Evolutionary conservation across 1,140 invertebrate genomes (phyloP).

Genomic region (Drosophila leontia): DNA sequence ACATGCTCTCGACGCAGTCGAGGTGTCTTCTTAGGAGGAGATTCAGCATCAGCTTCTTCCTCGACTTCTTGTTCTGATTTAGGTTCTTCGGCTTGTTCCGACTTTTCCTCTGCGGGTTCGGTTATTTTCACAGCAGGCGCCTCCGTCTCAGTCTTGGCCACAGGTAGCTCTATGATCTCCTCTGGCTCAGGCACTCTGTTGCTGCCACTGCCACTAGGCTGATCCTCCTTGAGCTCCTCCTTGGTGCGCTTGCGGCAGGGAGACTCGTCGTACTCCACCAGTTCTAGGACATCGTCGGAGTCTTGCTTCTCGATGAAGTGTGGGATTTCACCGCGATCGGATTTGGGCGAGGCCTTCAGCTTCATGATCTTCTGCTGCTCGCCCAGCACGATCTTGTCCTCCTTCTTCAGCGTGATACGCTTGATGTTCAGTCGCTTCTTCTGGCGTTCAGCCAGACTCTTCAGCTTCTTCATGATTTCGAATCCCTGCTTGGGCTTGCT

Average conservation of each 20-base stretch:
- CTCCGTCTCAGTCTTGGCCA: slow-evolving; percentile 53
- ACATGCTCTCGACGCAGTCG: slow-evolving; percentile 87
- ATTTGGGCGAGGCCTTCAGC: slow-evolving; percentile 81
- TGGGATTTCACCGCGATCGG: slow-evolving; percentile 76
- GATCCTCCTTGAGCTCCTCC: slow-evolving; percentile 44
- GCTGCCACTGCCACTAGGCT: slow-evolving; percentile 50
- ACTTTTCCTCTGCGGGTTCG: slow-evolving; percentile 75
- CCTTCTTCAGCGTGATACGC: slow-evolving; percentile 85
- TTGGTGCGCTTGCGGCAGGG: slow-evolving; percentile 79
- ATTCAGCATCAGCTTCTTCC: slow-evolving; percentile 17
- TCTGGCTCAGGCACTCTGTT: slow-evolving; percentile 71
- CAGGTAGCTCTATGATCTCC: slow-evolving; percentile 80
- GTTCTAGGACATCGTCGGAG: slow-evolving; percentile 81
- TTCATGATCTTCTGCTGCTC: slow-evolving; percentile 82
- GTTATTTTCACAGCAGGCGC: slow-evolving; percentile 50
- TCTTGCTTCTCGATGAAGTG: slow-evolving; percentile 84
- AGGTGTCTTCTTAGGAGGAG: slow-evolving; percentile 79
- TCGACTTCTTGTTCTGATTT: slow-evolving; percentile 5
- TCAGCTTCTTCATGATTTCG: slow-evolving; percentile 87
- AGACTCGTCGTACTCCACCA: slow-evolving; percentile 83
- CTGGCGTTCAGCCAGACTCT: slow-evolving; percentile 87
- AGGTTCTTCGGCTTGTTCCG: slow-evolving; percentile 46
- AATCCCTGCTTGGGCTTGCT: slow-evolving; percentile 84
- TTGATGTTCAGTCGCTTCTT: slow-evolving; percentile 86
- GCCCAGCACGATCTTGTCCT: slow-evolving; percentile 77